Conservation (phyloP, 2,797 vertebrate species). For the Sebastes kiyomatsui region DNA sequence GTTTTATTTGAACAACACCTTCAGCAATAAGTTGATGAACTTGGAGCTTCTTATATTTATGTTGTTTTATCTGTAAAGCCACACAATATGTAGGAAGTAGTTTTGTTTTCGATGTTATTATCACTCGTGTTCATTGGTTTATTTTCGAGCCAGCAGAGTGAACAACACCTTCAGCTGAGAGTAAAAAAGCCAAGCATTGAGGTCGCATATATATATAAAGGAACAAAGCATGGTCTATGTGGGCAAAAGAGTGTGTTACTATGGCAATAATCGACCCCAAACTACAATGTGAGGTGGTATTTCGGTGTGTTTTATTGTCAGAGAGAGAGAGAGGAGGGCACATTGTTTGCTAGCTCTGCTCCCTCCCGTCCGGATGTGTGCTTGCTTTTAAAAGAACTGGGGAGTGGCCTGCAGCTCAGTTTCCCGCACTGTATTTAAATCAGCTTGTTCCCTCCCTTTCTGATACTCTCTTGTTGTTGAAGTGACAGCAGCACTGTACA, state of each 20-base stretch:
- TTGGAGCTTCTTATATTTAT: conserved; percentile 24
- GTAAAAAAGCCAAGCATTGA: conserved; percentile 7
- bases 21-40: conserved; percentile 43
- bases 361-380: conserved; percentile 81
- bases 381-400: conserved; percentile 77
- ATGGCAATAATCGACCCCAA: neutral
- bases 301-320: conserved; percentile 65
- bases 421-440: conserved; percentile 85
- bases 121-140: conserved; percentile 15
- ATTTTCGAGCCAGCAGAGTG: conserved; percentile 38
- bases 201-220: neutral
- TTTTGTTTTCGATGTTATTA: conserved; percentile 20
- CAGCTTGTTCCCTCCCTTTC: conserved; percentile 75
- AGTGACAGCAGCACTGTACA: conserved; percentile 51
- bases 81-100: neutral
- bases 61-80: conserved; percentile 21
- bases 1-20: too few relatives aligned
- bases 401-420: conserved; percentile 73
- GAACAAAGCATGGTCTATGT: neutral
- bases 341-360: conserved; percentile 78
- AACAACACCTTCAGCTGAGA: conserved; percentile 42
- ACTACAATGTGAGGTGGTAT: neutral
- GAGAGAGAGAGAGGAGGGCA: conserved; percentile 42
- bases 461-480: conserved; percentile 22
- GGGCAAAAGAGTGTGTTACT: accelerated